Conservation (phyloP, 2,113 vertebrate genomes). For the Argyrosomus japonicus region DNA sequence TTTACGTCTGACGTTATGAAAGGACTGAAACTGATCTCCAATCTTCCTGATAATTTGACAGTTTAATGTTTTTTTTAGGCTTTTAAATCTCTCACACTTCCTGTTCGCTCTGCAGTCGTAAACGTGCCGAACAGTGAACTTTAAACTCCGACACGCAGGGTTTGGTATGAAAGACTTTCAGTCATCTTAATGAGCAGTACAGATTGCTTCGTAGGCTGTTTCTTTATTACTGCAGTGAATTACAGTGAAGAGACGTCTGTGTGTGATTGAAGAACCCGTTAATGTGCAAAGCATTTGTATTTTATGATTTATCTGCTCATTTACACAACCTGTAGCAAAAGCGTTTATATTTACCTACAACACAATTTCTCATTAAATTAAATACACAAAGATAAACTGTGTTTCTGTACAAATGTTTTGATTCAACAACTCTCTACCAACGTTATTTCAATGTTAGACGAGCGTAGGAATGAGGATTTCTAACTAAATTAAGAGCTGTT, state of each 20-base stretch:
- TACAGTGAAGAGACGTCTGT: not conserved
- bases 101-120: not conserved
- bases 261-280: not conserved
- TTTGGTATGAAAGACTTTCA: not conserved
- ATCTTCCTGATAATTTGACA: not conserved
- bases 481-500: too few relatives aligned
- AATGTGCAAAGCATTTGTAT: not conserved
- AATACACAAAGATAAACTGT: too few relatives aligned
- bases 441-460: too few relatives aligned
- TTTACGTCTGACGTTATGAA: not conserved
- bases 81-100: not conserved
- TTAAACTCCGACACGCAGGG: not conserved
- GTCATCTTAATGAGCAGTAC: conserved; percentile 9
- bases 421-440: too few relatives aligned
- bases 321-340: too few relatives aligned
- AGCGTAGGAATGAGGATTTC: too few relatives aligned
- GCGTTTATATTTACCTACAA: not conserved
- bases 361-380: not conserved
- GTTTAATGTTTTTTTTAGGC: not conserved
- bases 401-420: too few relatives aligned
- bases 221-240: not conserved
- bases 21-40: not conserved
- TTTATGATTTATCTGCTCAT: not conserved
- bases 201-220: not conserved
- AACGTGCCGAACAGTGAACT: not conserved